Base-by-base conservation (phyloP, 2,113 vertebrate genomes). In the Grantiella picta region DNA sequence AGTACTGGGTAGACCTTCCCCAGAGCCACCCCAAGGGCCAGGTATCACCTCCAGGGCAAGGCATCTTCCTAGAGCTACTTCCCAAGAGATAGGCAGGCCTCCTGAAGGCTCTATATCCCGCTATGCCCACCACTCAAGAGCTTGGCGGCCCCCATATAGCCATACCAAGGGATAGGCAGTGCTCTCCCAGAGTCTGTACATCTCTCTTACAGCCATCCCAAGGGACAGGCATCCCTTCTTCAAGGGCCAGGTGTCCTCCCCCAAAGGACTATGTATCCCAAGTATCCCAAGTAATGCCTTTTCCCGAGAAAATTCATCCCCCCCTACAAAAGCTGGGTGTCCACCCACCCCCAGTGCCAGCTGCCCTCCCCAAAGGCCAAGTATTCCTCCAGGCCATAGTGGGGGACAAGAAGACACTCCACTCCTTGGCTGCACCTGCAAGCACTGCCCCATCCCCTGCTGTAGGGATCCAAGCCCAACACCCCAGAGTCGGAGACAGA, bases 201-300 rank as follows among this genome's bases (percentile, higher is more conserved):
- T 25, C 35, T 40, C 14, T 20, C 54, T 40, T 16, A 4, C 3
- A 50, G 17, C 25, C 33, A 25, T 36, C 15, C 44, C 33, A 42
- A 47, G 28, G 22, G 61, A 53, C 9, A 27, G 15, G 2, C 20
- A 89, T 7, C 19, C n/a, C 24, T 72, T 29, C 16, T 52, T 63
- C 53, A 16, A 60, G 5, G 44, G 18, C 23, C 20, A 8, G 5
- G 1, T 42, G 19, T 27, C 25, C 22, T 57, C 23, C 18, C 27
- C 2, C 15, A 65, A 49, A 69, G 42, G 28, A 57, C 8, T 5
- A 49, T 27, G 19, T 36, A 33, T 54, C 9, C 22, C 22, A 50
- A 8, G 5, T 1, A 3, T 54, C 9, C 22, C 22, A 50, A 8
- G 5, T 1, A 3, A 23, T 27, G 5, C 10, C 12, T 57, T 57